phyloP scores from a whole-genome alignment of 1,140 invertebrate species.

The Oreohelix idahoensis region DNA sequence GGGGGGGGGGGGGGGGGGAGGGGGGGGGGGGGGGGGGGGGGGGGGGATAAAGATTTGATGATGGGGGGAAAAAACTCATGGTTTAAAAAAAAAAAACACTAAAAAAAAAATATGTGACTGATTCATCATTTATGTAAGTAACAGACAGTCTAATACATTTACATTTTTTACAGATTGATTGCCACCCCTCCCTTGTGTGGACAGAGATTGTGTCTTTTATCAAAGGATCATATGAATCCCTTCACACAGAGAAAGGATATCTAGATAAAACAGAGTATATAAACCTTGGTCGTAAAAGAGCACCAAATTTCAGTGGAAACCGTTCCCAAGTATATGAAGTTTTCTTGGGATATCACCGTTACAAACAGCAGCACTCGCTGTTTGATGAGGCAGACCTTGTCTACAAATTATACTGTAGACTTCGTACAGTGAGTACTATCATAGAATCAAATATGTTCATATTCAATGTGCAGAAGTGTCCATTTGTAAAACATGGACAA shows the following conservation, averaged over 20 bases:
- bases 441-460: too few species aligned
- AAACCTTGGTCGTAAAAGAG: conserved; percentile 59
- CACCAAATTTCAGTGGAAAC: conserved; percentile 63
- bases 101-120: too few species aligned
- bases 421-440: conserved; percentile 49
- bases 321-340: conserved; percentile 53
- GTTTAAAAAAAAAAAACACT: too few species aligned
- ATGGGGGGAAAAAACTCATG: too few species aligned
- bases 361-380: conserved; percentile 53
- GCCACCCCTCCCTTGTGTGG: conserved; percentile 64
- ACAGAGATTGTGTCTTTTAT: conserved; percentile 68
- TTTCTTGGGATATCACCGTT: conserved; percentile 51
- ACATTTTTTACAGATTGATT: conserved; percentile 42
- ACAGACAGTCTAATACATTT: neutral
- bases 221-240: conserved; percentile 64
- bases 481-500: too few species aligned
- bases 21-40: too few species aligned
- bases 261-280: conserved; percentile 55
- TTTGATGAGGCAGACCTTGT: conserved; percentile 68
- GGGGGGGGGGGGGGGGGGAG: too few species aligned
- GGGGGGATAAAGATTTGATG: too few species aligned
- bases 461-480: too few species aligned
- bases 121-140: too few species aligned
- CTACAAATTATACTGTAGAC: conserved; percentile 40
- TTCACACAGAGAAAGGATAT: conserved; percentile 49